Conservation (phyloP, 2,888 invertebrate species). For the Cancer borealis region DNA sequence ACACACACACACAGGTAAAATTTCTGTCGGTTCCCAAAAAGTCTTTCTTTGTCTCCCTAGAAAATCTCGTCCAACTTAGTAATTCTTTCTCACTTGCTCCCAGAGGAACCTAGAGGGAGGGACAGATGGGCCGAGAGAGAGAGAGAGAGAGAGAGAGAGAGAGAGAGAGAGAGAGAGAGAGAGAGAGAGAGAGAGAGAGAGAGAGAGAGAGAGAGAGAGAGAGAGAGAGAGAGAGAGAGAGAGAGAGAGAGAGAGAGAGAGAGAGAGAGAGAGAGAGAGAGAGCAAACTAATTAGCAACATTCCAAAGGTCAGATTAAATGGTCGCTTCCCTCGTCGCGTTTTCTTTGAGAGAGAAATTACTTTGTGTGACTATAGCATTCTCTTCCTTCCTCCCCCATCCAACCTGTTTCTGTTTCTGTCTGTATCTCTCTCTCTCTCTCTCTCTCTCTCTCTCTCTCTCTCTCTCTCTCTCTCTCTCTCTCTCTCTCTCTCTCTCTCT, state of each 20-base stretch:
- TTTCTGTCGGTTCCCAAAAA: neutral
- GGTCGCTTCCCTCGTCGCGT: constrained; percentile 83
- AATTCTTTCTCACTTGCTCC: constrained; percentile 12
- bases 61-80: neutral
- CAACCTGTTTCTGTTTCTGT: neutral
- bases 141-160: constrained; percentile 38
- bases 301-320: constrained; percentile 53
- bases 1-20: neutral
- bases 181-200: constrained; percentile 46
- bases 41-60: neutral
- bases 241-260: constrained; percentile 37
- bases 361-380: neutral
- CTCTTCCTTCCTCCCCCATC: neutral
- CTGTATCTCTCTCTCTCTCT: neutral
- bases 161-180: constrained; percentile 48
- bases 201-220: constrained; percentile 42
- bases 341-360: constrained; percentile 85
- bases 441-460: neutral
- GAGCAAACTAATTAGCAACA: constrained; percentile 48
- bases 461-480: neutral
- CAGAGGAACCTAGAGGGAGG: neutral
- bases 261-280: constrained; percentile 60
- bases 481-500: neutral
- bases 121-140: neutral
- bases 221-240: constrained; percentile 49